phyloP scores from a whole-genome alignment of 2,113 vertebrate species.

The Gorsachius goisagi region DNA sequence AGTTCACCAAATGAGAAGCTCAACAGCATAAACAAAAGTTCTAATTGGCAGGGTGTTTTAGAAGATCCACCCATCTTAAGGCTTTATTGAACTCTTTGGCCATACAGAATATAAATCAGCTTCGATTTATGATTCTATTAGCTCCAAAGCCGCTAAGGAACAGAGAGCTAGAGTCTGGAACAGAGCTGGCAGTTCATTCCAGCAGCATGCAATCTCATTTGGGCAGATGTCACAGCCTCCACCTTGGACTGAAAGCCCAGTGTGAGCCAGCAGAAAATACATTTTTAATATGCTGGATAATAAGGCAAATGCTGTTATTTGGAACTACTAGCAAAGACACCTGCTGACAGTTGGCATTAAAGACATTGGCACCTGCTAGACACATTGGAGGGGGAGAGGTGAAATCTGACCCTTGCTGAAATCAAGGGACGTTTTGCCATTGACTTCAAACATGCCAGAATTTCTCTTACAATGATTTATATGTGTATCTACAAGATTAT shows the following conservation, averaged over 20 bases:
- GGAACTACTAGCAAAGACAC: background rate
- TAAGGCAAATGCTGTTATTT: background rate
- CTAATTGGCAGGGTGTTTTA: background rate
- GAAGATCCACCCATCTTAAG: background rate
- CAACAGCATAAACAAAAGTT: background rate
- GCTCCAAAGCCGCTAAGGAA: background rate
- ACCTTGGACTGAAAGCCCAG: background rate
- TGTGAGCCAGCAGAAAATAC: conserved; percentile 8
- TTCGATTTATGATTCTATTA: background rate
- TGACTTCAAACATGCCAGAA: background rate
- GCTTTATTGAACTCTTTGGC: background rate
- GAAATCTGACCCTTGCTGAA: conserved; percentile 10
- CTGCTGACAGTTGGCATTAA: conserved; percentile 21
- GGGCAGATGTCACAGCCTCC: background rate
- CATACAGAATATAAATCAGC: background rate
- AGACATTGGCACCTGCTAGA: background rate
- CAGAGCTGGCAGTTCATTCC: background rate
- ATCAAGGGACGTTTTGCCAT: background rate
- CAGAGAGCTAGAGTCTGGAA: background rate
- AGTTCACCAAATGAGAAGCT: background rate
- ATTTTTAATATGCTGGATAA: background rate
- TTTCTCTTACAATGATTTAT: background rate
- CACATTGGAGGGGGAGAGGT: background rate
- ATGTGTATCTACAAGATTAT: background rate
- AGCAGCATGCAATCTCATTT: background rate